Percentiles rank a stretch among this genome's conserved stretches.
These are phyloP conservation scores for Morus bassanus DNA, from an alignment of 2,797 vertebrate genomes.

Conservation along the genomic window DNA sequence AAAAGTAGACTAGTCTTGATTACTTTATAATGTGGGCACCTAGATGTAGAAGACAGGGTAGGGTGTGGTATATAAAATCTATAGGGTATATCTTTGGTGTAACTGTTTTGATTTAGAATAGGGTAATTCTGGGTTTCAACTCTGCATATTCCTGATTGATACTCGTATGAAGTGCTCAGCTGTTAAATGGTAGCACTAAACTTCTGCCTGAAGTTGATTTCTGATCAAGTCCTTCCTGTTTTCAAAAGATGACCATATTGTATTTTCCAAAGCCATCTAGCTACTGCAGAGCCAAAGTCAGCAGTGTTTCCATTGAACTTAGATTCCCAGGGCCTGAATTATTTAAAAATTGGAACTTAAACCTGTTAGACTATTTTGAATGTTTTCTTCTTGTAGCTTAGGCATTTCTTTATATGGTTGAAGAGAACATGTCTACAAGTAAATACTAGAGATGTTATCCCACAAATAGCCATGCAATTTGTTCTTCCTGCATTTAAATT, in stretches of 20 bases:
- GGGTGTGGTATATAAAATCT: background rate
- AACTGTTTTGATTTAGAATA: background rate
- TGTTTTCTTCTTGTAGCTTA: background rate
- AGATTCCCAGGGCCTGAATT: background rate
- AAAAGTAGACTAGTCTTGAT: background rate
- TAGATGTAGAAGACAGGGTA: background rate
- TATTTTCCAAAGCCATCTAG: background rate
- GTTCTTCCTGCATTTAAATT: constrained; percentile 2
- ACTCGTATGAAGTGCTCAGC: background rate
- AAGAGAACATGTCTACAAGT: background rate
- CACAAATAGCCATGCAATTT: background rate
- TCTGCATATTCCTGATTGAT: background rate
- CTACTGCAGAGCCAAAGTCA: background rate
- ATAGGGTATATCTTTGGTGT: background rate
- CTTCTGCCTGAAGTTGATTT: background rate
- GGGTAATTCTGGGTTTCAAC: background rate
- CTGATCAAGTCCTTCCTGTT: background rate
- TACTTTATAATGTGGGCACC: background rate
- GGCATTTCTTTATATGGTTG: background rate
- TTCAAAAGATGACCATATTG: background rate
- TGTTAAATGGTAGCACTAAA: background rate
- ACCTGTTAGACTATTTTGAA: background rate
- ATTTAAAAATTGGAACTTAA: background rate
- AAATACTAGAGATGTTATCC: background rate
- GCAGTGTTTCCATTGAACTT: background rate